Percentiles rank a stretch among this genome's conserved stretches.
These are phyloP conservation scores for Artemia sinica DNA, from an alignment of 2,888 invertebrate species.

Conservation along the genomic window DNA sequence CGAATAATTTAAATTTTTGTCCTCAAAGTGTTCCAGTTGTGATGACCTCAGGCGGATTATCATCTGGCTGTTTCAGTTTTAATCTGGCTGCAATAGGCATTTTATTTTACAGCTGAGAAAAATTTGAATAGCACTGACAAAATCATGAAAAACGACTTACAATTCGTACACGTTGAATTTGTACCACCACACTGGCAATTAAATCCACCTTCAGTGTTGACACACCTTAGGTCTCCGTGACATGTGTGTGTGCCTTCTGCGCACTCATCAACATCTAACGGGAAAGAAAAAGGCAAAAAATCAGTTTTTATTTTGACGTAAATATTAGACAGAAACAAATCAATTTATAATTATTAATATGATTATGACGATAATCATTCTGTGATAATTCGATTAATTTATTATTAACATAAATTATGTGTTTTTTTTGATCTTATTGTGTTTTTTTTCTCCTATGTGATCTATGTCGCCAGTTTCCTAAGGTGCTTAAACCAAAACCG, in stretches of 20 bases:
- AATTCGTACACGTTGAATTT: slow-evolving; percentile 29
- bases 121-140: no score
- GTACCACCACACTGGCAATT: slow-evolving; percentile 47
- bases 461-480: no score
- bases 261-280: slow-evolving; percentile 67
- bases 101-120: no score
- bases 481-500: no score
- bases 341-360: slow-evolving; percentile 15
- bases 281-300: slow-evolving; percentile 3
- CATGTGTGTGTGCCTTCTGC: slow-evolving; percentile 55
- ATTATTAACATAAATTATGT: background rate
- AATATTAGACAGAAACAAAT: background rate
- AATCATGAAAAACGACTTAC: slow-evolving; percentile 25
- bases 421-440: no score
- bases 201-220: slow-evolving; percentile 62
- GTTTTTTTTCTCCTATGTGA: no score
- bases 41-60: no score
- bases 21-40: no score
- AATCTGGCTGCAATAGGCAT: no score
- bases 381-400: background rate
- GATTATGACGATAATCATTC: slow-evolving; percentile 9
- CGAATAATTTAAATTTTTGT: no score
- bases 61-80: no score
- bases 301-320: background rate
- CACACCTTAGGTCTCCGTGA: slow-evolving; percentile 55